Evolutionary conservation across 2,797 vertebrate genomes (phyloP).

Genomic region (Sparidentex hasta): DNA sequence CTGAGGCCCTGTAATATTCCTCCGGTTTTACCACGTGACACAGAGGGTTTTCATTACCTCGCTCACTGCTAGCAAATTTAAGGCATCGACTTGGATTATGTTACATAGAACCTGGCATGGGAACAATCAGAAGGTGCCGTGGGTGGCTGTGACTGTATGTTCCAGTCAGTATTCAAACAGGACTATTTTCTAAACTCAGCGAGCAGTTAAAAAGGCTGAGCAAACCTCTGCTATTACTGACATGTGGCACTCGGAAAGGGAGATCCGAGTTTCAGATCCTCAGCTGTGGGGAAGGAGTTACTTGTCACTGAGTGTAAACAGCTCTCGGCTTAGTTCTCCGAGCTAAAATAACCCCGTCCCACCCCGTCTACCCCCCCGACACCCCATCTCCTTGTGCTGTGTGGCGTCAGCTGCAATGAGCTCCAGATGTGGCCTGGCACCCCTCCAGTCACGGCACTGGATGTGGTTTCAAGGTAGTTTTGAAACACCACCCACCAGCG

Average conservation of each 20-base stretch:
- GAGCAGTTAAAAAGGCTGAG: conserved; percentile 10
- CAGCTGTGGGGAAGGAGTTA: conserved; percentile 65
- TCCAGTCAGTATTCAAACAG: conserved; percentile 66
- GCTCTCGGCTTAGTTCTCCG: conserved; percentile 64
- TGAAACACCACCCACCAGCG: conserved; percentile 83
- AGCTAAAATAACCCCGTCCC: conserved; percentile 62
- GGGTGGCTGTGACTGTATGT: conserved; percentile 64
- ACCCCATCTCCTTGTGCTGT: conserved; percentile 78
- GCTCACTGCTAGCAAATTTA: conserved; percentile 71
- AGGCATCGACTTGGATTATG: conserved; percentile 76
- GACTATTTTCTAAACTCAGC: conserved; percentile 16
- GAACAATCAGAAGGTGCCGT: conserved; percentile 70
- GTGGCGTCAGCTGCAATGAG: conserved; percentile 88
- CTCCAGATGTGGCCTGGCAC: conserved; percentile 88
- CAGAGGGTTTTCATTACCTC: conserved; percentile 81
- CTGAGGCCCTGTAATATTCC: conserved; percentile 72
- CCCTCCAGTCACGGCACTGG: conserved; percentile 81
- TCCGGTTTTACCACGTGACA: conserved; percentile 65
- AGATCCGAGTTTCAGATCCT: conserved; percentile 50
- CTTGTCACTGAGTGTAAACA: conserved; percentile 77
- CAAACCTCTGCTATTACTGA: conserved; percentile 38
- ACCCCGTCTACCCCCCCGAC: conserved; percentile 58
- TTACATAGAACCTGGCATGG: conserved; percentile 73
- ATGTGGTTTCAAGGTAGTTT: conserved; percentile 87
- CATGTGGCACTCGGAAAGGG: conserved; percentile 53